Evolutionary conservation across 2,888 invertebrate species (phyloP).

Genomic region (Orthosia cruda): DNA sequence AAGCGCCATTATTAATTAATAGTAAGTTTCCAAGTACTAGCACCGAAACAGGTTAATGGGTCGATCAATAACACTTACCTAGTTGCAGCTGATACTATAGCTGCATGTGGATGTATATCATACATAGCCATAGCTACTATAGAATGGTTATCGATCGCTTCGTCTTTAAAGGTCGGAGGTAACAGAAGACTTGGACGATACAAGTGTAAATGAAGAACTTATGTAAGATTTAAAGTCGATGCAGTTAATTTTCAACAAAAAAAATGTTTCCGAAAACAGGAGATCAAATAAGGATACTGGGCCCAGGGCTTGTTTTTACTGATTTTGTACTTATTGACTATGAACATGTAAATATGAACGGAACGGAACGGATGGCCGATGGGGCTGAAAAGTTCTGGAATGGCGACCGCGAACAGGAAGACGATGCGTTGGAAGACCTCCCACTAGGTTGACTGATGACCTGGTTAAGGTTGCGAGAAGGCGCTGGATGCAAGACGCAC

Average conservation of each 20-base stretch:
- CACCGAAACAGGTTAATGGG: conserved; percentile 71
- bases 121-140: not conserved
- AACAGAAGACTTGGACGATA: not conserved
- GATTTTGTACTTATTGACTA: not conserved
- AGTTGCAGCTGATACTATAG: conserved; percentile 53
- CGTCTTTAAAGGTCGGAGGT: conserved; percentile 5
- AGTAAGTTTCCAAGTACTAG: conserved; percentile 49
- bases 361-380: no score
- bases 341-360: not conserved
- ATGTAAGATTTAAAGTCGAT: not conserved
- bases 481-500: no score
- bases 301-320: no score
- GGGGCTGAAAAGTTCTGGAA: no score
- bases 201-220: not conserved
- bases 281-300: not conserved
- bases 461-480: no score
- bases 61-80: conserved; percentile 68
- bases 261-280: not conserved
- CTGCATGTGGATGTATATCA: conserved; percentile 50
- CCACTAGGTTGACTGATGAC: no score
- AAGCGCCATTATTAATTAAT: conserved; percentile 64
- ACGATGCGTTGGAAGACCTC: no score
- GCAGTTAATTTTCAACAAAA: not conserved
- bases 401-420: no score
- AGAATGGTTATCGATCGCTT: conserved; percentile 1